phyloP scores from a whole-genome alignment of 1,140 invertebrate species.

The Hestina assimilis region DNA sequence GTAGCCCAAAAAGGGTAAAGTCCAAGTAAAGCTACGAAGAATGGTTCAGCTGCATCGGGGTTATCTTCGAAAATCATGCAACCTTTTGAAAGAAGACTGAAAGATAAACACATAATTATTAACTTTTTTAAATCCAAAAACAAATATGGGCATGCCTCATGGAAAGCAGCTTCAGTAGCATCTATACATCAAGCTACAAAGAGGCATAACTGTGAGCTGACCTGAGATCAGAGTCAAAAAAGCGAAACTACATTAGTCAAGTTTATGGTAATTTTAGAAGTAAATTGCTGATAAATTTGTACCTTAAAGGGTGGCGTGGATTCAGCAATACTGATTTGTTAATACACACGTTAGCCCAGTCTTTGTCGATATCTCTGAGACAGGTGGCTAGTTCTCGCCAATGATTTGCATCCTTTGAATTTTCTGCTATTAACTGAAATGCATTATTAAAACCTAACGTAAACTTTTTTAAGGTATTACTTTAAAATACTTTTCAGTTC shows the following conservation, averaged over 20 bases:
- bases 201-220: no score
- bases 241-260: no score
- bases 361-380: slow-evolving; percentile 45
- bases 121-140: no score
- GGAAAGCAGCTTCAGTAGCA: no score
- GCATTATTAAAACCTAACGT: no score
- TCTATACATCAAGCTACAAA: no score
- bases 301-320: slow-evolving; percentile 56
- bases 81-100: slow-evolving; percentile 55
- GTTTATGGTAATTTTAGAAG: no score
- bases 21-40: slow-evolving; percentile 46
- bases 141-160: no score
- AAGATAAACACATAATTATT: slow-evolving; percentile 7
- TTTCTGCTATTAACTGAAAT: slow-evolving; percentile 41
- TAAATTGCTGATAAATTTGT: background rate
- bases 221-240: no score
- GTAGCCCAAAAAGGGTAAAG: slow-evolving; percentile 48
- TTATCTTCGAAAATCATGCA: slow-evolving; percentile 49
- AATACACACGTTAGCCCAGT: slow-evolving; percentile 56
- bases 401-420: slow-evolving; percentile 36
- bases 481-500: no score
- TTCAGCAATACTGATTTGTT: slow-evolving; percentile 50
- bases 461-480: no score
- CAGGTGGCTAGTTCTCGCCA: slow-evolving; percentile 64
- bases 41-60: slow-evolving; percentile 49